A percentile compares a stretch with the other conserved stretches of the same genome.
Conservation (phyloP, 2,888 invertebrate genomes). For the Buathra laborator region DNA sequence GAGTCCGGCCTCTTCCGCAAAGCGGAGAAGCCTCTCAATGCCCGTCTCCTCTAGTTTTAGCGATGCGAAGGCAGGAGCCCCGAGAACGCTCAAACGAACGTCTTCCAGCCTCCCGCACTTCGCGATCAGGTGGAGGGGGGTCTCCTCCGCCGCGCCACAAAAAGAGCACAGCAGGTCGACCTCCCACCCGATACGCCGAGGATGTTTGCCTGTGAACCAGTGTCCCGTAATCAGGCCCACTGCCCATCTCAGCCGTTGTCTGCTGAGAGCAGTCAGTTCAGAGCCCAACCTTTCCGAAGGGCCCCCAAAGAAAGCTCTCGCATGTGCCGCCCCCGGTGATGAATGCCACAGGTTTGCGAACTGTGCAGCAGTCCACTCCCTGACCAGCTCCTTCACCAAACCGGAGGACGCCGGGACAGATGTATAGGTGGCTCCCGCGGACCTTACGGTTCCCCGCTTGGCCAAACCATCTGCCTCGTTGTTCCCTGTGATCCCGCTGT, state of each 20-base stretch:
- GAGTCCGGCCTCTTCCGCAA: slow-evolving; percentile 21
- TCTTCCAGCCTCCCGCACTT: too few relatives aligned
- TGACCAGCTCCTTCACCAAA: not conserved
- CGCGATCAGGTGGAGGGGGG: too few relatives aligned
- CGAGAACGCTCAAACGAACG: too few relatives aligned
- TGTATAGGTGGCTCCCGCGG: not conserved
- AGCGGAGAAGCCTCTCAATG: too few relatives aligned
- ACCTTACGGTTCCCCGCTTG: slow-evolving; percentile 20
- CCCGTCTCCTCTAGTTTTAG: too few relatives aligned
- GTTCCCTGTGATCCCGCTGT: too few relatives aligned
- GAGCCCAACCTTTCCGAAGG: slow-evolving; percentile 30
- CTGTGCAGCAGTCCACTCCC: not conserved
- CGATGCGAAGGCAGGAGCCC: too few relatives aligned
- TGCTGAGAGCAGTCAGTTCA: slow-evolving; percentile 7
- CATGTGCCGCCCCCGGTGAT: slow-evolving; percentile 15
- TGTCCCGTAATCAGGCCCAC: too few relatives aligned
- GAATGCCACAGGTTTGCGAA: slow-evolving; percentile 12
- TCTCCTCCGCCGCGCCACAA: too few relatives aligned
- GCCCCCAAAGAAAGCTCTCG: slow-evolving; percentile 24
- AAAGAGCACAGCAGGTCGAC: too few relatives aligned
- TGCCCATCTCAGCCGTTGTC: slow-evolving; percentile 9
- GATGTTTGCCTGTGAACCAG: too few relatives aligned
- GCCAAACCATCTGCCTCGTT: slow-evolving; percentile 19
- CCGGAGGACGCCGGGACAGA: not conserved
- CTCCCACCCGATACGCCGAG: too few relatives aligned